These are phyloP conservation scores for Crambe crambe DNA, from an alignment of 37 sponge, comb jelly and placozoan genomes.

Conservation along the genomic window DNA sequence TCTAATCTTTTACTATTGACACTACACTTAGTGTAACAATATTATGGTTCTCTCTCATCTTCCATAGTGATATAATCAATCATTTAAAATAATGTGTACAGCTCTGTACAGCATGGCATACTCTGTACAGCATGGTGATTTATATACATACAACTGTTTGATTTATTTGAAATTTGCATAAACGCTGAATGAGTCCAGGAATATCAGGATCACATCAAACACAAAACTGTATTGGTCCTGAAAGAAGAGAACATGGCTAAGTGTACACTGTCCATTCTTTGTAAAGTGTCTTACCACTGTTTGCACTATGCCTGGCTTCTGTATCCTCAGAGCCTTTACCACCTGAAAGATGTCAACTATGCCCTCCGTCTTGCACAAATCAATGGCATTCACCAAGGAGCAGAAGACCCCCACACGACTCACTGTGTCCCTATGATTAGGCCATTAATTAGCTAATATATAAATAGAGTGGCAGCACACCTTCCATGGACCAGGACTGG, in stretches of 20 bases:
- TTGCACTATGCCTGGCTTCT: conserved; percentile 57
- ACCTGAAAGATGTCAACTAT: conserved; percentile 85
- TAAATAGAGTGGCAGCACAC: background rate
- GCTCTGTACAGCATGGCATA: no score
- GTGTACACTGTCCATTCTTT: no score
- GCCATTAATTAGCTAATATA: background rate
- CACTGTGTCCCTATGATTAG: background rate
- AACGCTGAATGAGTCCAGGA: conserved; percentile 49
- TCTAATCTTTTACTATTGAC: no score
- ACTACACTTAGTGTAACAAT: no score
- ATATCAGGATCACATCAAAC: conserved; percentile 52
- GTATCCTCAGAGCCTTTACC: conserved; percentile 58
- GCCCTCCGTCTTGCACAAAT: conserved; percentile 74
- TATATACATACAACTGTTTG: no score
- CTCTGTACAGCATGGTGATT: no score
- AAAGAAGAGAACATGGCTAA: background rate
- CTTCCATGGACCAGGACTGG: background rate
- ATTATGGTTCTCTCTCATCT: no score
- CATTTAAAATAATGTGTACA: no score
- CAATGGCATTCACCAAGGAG: conserved; percentile 38
- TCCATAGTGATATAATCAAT: no score
- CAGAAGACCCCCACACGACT: background rate
- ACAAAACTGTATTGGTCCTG: conserved; percentile 58
- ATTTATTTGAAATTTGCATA: background rate
- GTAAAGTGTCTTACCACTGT: conserved; percentile 65